These are phyloP conservation scores for Corythoichthys intestinalis DNA, from an alignment of 2,113 vertebrate genomes.

Conservation along the genomic window DNA sequence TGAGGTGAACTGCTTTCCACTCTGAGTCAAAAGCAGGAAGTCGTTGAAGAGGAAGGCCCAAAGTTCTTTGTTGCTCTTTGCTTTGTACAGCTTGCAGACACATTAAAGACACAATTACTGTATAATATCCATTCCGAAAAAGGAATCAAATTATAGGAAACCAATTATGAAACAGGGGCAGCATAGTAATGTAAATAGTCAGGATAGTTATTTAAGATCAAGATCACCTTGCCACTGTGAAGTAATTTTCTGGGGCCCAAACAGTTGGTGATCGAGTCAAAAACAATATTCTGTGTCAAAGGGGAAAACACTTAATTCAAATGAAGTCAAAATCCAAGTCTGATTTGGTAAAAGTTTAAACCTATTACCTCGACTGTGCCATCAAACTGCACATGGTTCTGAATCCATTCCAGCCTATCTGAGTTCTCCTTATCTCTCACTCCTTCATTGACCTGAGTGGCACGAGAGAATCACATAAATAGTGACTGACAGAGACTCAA, in stretches of 20 bases:
- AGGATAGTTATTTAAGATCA: background rate
- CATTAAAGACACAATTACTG: background rate
- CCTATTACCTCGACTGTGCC: constrained; percentile 81
- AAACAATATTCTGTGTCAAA: constrained; percentile 80
- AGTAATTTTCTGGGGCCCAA: constrained; percentile 92
- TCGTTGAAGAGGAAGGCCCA: constrained; percentile 92
- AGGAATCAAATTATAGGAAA: background rate
- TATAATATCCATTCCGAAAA: background rate
- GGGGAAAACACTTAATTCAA: background rate
- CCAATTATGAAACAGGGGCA: background rate
- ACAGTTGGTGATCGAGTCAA: constrained; percentile 96
- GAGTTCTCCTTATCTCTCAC: constrained; percentile 94
- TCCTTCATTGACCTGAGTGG: constrained; percentile 85
- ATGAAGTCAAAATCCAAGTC: background rate
- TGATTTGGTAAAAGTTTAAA: background rate
- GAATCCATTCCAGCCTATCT: constrained; percentile 93
- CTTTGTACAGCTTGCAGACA: constrained; percentile 76
- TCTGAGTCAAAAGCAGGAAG: constrained; percentile 91
- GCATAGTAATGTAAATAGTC: background rate
- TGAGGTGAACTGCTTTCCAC: constrained; percentile 85
- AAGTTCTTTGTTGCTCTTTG: constrained; percentile 93
- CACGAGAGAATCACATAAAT: background rate
- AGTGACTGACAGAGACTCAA: background rate
- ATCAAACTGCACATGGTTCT: constrained; percentile 87
- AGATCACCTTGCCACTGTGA: constrained; percentile 83